Evolutionary conservation across 30 jellyfish, hydroid and myxozoan species (phyloP), one percentile per base, ranked within the genome.

Genomic region (Aurelia sp.): DNA sequence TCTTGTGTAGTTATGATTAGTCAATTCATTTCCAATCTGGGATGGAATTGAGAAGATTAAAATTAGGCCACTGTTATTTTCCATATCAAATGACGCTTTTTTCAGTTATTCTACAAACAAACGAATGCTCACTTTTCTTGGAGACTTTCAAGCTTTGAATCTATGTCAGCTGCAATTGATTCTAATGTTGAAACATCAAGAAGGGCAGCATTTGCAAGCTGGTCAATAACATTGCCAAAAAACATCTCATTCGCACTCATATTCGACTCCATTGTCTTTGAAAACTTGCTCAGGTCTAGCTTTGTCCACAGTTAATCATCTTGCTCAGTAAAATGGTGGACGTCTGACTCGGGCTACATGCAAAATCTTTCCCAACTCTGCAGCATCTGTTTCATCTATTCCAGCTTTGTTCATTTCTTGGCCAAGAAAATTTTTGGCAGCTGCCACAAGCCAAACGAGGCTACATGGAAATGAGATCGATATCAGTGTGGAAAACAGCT

Each of bases 171-270:
- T 4, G 86, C 87, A 17, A 84, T 84, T 18, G 93, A 73, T 63
- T 84, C 93, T 8, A 84, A 41, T 31, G 93, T 61, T 16, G 77
- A 55, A 17, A 84, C 82, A 61, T 84, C 93, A 6, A 84, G 83
- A 61, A 84, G 84, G 13, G 93, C 86, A 41, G 93, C 93, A 33
- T 80, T 58, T 12, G 82, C 66, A 15, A 84, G 73, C 66, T 84
- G 93, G 31, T 84, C 93, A 13, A 84, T 47, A 37, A 84, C 84
- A 73, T 84, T 84, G 71, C 93, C 93, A 65, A 84, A 84, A 47
- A 84, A 70, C 93, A 84, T 84, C 66, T 72, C 93, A 58, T 76
- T 59, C 8, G 82, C 19, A 62, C 86, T 73, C 57, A 66, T 40
- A 62, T 62, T 50, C 27, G 86, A 75, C 15, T 84, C 93, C 93